Percentiles rank a stretch among this genome's conserved stretches.
These are phyloP conservation scores for Amniataba percoides DNA, from an alignment of 2,797 vertebrate genomes.

Conservation along the genomic window DNA sequence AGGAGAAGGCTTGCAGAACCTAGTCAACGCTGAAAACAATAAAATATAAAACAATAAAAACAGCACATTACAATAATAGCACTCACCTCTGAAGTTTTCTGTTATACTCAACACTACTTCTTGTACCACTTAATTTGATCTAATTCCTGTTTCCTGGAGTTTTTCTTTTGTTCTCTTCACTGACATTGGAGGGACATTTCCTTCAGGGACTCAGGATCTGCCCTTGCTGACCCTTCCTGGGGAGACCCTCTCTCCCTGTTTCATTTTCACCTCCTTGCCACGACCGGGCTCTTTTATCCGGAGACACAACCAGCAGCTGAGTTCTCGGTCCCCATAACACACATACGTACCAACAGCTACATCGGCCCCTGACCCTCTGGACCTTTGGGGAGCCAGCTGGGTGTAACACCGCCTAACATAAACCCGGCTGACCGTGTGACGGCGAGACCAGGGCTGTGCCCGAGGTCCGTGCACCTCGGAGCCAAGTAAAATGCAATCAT, in stretches of 20 bases:
- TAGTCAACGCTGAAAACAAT: constrained; percentile 21
- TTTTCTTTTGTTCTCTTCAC: constrained; percentile 2
- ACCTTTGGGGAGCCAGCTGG: constrained; percentile 26
- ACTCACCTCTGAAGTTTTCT: constrained; percentile 19
- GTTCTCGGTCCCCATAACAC: constrained; percentile 60
- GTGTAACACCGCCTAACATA: constrained; percentile 26
- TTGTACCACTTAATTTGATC: constrained; percentile 3
- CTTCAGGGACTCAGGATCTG: constrained; percentile 28
- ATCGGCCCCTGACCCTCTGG: constrained; percentile 23
- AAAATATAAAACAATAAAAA: constrained; percentile 32
- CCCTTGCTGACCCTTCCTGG: constrained; percentile 36
- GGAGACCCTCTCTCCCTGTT: constrained; percentile 68
- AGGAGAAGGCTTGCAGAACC: constrained; percentile 17
- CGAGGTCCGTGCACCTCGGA: constrained; percentile 62
- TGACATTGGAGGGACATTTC: constrained; percentile 33
- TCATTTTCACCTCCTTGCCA: constrained; percentile 82
- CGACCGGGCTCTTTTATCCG: constrained; percentile 52
- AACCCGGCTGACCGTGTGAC: constrained; percentile 51
- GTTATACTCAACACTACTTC: constrained; percentile 1
- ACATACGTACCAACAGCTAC: constrained; percentile 47
- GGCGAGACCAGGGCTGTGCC: constrained; percentile 54
- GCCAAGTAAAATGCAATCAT: constrained; percentile 79
- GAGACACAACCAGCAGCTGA: constrained; percentile 73
- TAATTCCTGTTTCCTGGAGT: background rate
- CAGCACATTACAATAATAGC: background rate